These are phyloP conservation scores for Prorops nasuta DNA, from an alignment of 1,140 invertebrate species.

Conservation along the genomic window DNA sequence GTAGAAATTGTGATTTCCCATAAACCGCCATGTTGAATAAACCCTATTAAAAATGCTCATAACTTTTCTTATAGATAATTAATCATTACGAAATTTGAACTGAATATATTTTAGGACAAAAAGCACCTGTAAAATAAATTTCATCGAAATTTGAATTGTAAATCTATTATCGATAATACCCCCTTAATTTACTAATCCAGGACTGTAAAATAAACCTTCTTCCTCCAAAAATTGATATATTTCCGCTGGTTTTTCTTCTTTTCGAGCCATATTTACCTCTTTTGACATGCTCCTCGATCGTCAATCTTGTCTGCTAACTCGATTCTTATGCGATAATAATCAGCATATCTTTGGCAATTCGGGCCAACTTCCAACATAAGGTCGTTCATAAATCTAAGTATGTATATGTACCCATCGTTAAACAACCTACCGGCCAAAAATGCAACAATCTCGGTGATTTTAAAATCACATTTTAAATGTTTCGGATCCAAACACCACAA, in stretches of 20 bases:
- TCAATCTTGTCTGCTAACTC: background rate
- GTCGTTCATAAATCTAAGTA: slow-evolving; percentile 4
- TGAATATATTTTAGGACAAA: no score
- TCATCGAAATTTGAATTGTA: no score
- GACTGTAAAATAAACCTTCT: background rate
- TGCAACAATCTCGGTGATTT: slow-evolving; percentile 15
- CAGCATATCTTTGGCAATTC: background rate
- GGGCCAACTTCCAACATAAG: background rate
- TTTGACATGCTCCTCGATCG: background rate
- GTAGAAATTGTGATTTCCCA: no score
- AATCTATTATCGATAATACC: no score
- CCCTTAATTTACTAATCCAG: background rate
- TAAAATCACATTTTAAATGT: slow-evolving; percentile 9
- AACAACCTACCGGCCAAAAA: slow-evolving; percentile 12
- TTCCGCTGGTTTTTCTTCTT: background rate
- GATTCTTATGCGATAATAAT: no score
- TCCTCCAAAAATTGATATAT: no score
- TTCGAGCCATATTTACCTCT: background rate
- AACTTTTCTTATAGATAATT: no score
- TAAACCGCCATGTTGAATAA: no score
- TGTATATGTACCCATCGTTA: slow-evolving; percentile 13
- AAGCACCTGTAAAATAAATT: no score
- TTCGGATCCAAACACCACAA: slow-evolving; percentile 23
- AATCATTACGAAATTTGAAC: no score
- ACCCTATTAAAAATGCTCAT: no score